A percentile compares a stretch with the other conserved stretches of the same genome.
phyloP scores from a whole-genome alignment of 2,113 vertebrate species.

The Misgurnus anguillicaudatus region DNA sequence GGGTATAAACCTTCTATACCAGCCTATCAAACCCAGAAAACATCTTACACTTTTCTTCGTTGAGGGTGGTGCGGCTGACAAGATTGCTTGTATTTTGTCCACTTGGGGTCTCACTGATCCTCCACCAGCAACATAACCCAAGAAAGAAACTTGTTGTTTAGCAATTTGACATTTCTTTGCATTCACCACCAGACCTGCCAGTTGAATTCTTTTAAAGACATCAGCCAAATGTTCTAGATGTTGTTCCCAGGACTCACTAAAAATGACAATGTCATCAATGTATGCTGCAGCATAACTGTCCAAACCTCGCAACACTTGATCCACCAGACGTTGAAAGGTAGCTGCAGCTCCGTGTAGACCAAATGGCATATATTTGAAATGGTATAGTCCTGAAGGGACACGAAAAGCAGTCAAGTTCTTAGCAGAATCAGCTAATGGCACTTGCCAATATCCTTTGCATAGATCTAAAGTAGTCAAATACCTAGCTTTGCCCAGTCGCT shows the following conservation, averaged over 20 bases:
- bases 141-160: not conserved
- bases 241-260: not conserved
- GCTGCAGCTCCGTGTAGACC: not conserved
- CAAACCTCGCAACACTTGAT: not conserved
- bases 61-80: not conserved
- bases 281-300: not conserved
- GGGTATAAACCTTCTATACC: too few species aligned
- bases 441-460: slow-evolving; percentile 32
- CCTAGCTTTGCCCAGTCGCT: slow-evolving; percentile 18
- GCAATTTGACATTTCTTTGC: not conserved
- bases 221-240: not conserved
- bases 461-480: slow-evolving; percentile 3
- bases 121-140: not conserved
- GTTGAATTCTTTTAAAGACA: not conserved
- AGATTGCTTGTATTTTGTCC: not conserved
- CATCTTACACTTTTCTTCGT: too few species aligned
- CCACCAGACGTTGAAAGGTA: not conserved
- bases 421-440: not conserved
- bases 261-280: not conserved
- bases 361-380: not conserved
- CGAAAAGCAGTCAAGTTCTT: slow-evolving; percentile 14
- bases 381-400: not conserved
- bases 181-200: not conserved
- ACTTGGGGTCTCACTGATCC: not conserved
- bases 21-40: too few species aligned